Evolutionary conservation across 2,797 vertebrate species (phyloP).

Genomic region (Muscicapa striata): DNA sequence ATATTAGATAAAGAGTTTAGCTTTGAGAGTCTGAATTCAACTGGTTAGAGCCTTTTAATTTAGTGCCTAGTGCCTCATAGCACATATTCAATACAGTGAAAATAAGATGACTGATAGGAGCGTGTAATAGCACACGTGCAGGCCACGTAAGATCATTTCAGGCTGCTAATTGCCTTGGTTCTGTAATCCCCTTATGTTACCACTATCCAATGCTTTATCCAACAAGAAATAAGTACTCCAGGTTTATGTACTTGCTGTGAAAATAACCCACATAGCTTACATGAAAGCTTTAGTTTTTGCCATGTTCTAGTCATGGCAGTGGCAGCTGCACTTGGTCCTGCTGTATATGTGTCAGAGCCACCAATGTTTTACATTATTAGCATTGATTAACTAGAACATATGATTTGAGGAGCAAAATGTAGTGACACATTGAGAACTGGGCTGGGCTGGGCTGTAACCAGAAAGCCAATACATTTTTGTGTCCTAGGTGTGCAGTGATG

Average conservation of each 20-base stretch:
- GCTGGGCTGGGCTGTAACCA: not conserved
- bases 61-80: not conserved
- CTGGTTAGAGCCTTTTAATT: not conserved
- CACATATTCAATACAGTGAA: not conserved
- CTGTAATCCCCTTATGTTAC: not conserved
- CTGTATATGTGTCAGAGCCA: not conserved
- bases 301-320: not conserved
- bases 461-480: not conserved
- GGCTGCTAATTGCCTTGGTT: not conserved
- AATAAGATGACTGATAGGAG: not conserved
- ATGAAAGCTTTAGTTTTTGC: not conserved
- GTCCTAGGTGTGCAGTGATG: not conserved
- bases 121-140: not conserved
- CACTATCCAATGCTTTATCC: not conserved
- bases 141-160: not conserved
- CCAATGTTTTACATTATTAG: not conserved
- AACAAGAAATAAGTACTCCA: not conserved
- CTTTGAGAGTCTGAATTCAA: not conserved
- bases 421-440: not conserved
- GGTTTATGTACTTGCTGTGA: not conserved
- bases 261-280: accelerated
- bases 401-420: not conserved
- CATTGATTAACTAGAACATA: not conserved
- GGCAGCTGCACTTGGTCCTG: not conserved
- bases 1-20: not conserved